Conservation (phyloP, 2,888 invertebrate genomes). For the Synergus laeviventris region DNA sequence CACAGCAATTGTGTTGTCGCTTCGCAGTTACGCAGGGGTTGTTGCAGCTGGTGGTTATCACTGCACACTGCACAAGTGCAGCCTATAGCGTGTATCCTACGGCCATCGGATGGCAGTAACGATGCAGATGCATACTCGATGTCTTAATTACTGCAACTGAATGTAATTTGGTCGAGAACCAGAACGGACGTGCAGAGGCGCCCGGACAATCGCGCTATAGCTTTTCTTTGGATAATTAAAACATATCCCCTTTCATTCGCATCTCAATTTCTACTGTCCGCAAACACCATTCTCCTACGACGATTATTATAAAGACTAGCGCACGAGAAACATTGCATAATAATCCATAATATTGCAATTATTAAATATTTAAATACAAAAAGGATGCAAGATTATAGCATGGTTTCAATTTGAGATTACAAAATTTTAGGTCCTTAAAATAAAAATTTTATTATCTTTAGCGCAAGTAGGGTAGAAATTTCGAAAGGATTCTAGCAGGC, state of each 20-base stretch:
- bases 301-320: no score
- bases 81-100: constrained; percentile 33
- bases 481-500: no score
- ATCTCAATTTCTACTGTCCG: background rate
- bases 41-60: constrained; percentile 71
- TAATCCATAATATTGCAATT: no score
- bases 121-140: constrained; percentile 52
- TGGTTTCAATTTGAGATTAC: no score
- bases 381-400: no score
- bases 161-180: constrained; percentile 43
- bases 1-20: constrained; percentile 61
- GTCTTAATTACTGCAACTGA: constrained; percentile 56
- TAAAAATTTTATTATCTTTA: no score
- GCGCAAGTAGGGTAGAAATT: no score
- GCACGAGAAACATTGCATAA: no score
- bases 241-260: background rate
- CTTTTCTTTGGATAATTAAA: constrained; percentile 19
- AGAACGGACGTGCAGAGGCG: constrained; percentile 20
- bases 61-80: constrained; percentile 62
- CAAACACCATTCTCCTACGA: no score
- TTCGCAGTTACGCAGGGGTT: constrained; percentile 62
- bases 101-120: constrained; percentile 46
- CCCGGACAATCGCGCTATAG: constrained; percentile 25
- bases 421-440: no score
- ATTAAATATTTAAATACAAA: no score